Evolutionary conservation across 2,888 invertebrate genomes (phyloP), one percentile per base, ranked within the genome.

Genomic region (Dicyrtomina minuta): DNA sequence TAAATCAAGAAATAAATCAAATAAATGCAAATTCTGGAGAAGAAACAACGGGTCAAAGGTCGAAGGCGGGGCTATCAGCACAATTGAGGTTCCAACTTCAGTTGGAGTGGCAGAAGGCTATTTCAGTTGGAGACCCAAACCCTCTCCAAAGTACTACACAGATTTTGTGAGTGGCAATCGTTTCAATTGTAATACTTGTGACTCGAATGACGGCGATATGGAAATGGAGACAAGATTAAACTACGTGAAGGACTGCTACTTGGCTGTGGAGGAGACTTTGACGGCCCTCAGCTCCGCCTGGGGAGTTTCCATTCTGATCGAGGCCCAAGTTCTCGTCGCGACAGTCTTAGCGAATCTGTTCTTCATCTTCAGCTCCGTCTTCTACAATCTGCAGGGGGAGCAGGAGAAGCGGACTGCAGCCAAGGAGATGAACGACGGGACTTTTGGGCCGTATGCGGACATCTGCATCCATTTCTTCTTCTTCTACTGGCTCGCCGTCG

Each of bases 301-400:
- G 68, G 76, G 75, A 2, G 44, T 73, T 2, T 71, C 74, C 0
- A 62, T 76, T 15, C 68, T 76, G 15, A 56, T 75, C 0, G 76
- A 76, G 65, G 73, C 73, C 12, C 41, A 74, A 0, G 72, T 76
- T 27, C 24, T 72, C 17, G 69, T 73, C 26, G 69, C 71, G 4
- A 64, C 65, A 5, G 65, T 71, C 0, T 61, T 74, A 10, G 68
- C 56, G 1, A 72, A 73, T 20, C 20, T 60, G 0, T 75, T 66
- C 53, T 55, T 72, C 27, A 53, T 76, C 8, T 53, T 73, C 12
- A 15, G 22, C 3, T 17, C 39, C 8, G 6, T 39, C 4, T 33
- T 58, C 22, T 39, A 15, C 8, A 2, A 1, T 39, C 41, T 39
- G 17, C 17, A n/a, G 33, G 27, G 13, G 26, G 8, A 26, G 3